Base-by-base conservation (phyloP, 2,797 vertebrate species). In the Enteromius anoplus region DNA sequence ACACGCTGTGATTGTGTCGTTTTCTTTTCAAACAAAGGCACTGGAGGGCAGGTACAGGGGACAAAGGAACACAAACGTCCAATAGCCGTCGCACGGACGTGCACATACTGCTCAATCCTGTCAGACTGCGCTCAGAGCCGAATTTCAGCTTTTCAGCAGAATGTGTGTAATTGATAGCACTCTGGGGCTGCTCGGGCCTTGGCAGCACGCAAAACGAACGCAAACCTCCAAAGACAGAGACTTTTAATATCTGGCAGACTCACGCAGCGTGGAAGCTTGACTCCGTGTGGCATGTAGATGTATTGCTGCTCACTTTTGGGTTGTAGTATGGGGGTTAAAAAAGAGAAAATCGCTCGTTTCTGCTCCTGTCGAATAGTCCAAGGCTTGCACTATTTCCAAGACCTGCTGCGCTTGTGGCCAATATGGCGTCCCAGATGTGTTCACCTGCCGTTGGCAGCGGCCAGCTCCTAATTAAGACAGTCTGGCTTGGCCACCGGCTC, bases 401-500 rank as follows among this genome's bases (percentile, higher is more conserved):
- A 85, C 87, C 84, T 75, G 64, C 88, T 87, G 85, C 72, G 86
- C 77, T 88, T 82, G 85, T 80, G 77, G 85, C 84, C 87, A 88
- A 85, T 85, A 88, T 87, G 84, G 81, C 82, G 60, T 89, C 86
- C 89, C 89, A 89, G 88, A 88, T 90, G 89, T 88, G 89, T 88
- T 89, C 84, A 88, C 88, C 87, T 88, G 88, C 82, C 64, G 76
- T 83, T 88, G 81, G 84, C 86, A 78, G 84, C 80, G 83, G 82
- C 85, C 77, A 75, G 73, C 83, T 87, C 85, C 85, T 90, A 89
- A 90, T 90, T 89, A 90, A 88, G 89, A 88, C 58, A 83, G 86
- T 84, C 88, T 86, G 78, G 89, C 86, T 79, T 70, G 86, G 82
- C 62, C 64, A 81, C 71, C 51, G 81, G 81, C 79, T 80, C 81